These are phyloP conservation scores for Passer montanus DNA, from an alignment of 2,113 vertebrate species.

Conservation along the genomic window DNA sequence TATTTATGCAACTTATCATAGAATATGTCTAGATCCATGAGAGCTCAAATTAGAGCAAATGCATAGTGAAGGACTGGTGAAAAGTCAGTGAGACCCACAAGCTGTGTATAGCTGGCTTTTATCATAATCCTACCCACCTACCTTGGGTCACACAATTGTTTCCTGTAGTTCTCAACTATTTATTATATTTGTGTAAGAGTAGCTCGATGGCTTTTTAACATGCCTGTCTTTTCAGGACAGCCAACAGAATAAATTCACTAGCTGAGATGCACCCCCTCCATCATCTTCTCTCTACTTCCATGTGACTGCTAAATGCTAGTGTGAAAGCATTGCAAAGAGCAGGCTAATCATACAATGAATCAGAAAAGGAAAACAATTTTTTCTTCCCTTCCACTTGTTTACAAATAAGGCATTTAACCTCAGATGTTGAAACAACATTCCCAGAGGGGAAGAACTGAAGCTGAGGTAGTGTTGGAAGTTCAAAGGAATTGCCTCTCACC, in stretches of 20 bases:
- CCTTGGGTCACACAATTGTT: neutral
- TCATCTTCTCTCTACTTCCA: neutral
- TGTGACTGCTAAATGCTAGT: neutral
- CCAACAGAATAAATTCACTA: neutral
- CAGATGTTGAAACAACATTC: neutral
- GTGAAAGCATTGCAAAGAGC: neutral
- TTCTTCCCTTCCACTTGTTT: neutral
- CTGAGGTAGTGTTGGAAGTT: neutral
- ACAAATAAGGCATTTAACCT: conserved; percentile 8
- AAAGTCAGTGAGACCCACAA: neutral
- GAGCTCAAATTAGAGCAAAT: neutral
- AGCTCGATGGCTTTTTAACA: neutral
- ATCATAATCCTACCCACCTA: neutral
- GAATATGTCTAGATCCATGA: neutral
- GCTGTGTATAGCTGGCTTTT: neutral
- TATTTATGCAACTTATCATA: neutral
- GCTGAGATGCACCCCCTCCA: neutral
- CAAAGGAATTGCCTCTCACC: neutral
- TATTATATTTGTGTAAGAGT: neutral
- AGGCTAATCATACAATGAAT: neutral
- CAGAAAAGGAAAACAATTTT: neutral
- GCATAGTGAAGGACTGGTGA: neutral
- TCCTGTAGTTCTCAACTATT: neutral
- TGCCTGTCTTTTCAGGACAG: neutral
- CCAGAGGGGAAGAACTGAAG: neutral